Conservation (phyloP, 2,797 vertebrate species). For the Myotis planiceps region DNA sequence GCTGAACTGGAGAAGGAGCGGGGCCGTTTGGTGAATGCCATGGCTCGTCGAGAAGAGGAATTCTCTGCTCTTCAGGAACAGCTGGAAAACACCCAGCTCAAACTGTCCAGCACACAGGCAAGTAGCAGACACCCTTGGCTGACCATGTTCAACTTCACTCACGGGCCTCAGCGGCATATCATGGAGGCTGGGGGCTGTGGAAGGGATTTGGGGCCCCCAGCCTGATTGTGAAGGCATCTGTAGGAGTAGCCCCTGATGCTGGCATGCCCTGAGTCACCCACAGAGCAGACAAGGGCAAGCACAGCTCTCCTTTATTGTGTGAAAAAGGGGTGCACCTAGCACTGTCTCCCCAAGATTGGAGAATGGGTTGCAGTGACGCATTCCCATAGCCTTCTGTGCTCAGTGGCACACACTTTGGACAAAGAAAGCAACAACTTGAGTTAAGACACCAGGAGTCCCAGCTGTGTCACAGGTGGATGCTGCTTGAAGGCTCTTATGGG, state of each 20-base stretch:
- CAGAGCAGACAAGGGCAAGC: not conserved
- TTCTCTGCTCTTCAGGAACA: conserved; percentile 83
- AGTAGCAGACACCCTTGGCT: conserved; percentile 83
- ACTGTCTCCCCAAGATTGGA: not conserved
- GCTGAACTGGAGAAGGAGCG: conserved; percentile 88
- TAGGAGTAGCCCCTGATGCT: not conserved
- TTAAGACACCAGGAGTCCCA: not conserved
- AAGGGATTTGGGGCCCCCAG: not conserved
- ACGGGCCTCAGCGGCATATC: fast-evolving
- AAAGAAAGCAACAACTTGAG: not conserved
- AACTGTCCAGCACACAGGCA: conserved; percentile 85
- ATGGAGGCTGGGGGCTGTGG: not conserved
- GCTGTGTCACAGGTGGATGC: not conserved
- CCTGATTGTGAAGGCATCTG: not conserved
- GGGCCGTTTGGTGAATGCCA: conserved; percentile 82
- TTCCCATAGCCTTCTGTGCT: not conserved
- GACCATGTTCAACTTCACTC: conserved; percentile 87
- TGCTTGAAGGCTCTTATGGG: fast-evolving
- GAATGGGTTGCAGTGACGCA: not conserved
- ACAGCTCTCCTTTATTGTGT: not conserved
- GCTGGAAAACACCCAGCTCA: conserved; percentile 87
- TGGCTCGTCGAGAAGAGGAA: conserved; percentile 86
- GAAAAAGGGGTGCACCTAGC: not conserved
- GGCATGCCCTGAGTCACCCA: not conserved
- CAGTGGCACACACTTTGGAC: not conserved